phyloP scores from a whole-genome alignment of 2,113 vertebrate genomes.

The Cricetomys ansorgei region DNA sequence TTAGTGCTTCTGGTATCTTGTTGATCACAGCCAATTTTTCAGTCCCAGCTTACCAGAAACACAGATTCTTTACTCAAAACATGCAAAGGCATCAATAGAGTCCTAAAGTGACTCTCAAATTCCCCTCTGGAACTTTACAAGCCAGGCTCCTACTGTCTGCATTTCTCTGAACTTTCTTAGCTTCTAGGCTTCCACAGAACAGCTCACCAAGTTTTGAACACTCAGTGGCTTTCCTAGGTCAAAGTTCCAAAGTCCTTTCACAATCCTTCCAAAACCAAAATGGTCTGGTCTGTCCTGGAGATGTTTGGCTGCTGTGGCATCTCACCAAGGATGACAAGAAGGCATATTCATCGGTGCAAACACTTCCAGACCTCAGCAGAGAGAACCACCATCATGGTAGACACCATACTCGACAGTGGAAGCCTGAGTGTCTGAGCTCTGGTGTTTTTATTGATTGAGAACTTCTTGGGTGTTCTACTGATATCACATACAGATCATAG shows the following conservation, averaged over 20 bases:
- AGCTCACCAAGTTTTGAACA: background rate
- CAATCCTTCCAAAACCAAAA: background rate
- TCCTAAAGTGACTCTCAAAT: background rate
- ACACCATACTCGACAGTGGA: too few species aligned
- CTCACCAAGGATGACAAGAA: too few species aligned
- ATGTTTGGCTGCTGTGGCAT: too few species aligned
- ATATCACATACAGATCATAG: too few species aligned
- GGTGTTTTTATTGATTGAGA: too few species aligned
- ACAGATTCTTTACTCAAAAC: background rate
- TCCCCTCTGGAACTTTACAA: background rate
- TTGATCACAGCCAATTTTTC: background rate
- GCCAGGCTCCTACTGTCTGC: background rate
- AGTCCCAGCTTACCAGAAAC: background rate
- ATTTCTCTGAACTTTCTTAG: background rate
- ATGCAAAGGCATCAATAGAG: background rate
- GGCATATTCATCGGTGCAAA: too few species aligned
- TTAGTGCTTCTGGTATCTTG: background rate
- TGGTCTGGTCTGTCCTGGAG: background rate
- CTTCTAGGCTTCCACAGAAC: background rate
- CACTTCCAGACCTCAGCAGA: too few species aligned
- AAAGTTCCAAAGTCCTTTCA: background rate
- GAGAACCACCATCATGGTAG: too few species aligned
- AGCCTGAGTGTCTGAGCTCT: too few species aligned
- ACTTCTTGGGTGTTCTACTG: too few species aligned
- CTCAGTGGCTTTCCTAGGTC: background rate